Percentiles rank a stretch among this genome's conserved stretches.
Conservation (phyloP, 2,888 invertebrate species). For the Scaeva pyrastri region DNA sequence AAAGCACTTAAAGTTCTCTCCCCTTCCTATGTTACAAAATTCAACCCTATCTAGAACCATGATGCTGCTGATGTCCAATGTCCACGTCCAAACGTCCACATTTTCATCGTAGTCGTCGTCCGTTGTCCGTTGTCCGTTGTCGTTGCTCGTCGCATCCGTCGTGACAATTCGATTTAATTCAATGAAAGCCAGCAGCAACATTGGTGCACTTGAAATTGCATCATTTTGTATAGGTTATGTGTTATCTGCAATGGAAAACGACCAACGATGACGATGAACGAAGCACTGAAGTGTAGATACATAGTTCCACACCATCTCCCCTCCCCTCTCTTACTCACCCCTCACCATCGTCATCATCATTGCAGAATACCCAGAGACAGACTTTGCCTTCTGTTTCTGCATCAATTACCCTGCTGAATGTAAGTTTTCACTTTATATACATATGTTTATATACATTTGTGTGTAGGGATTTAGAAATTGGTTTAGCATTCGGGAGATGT, state of each 20-base stretch:
- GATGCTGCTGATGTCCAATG: too few relatives aligned
- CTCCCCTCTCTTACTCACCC: too few relatives aligned
- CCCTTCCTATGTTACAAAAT: not conserved
- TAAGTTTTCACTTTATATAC: constrained; percentile 36
- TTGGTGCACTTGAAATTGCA: constrained; percentile 61
- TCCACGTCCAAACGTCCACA: constrained; percentile 12
- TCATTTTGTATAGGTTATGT: constrained; percentile 48
- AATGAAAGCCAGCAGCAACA: constrained; percentile 56
- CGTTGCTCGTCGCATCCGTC: too few relatives aligned
- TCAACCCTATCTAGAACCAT: constrained; percentile 45
- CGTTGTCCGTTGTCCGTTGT: too few relatives aligned
- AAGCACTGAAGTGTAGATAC: not conserved
- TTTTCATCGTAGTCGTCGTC: constrained; percentile 48
- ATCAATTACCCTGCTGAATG: constrained; percentile 59
- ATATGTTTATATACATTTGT: too few relatives aligned
- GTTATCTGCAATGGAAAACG: constrained; percentile 53
- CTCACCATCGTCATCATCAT: not conserved
- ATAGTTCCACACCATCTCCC: too few relatives aligned
- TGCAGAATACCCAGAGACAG: not conserved
- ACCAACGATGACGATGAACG: constrained; percentile 14
- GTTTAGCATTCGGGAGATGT: constrained; percentile 24
- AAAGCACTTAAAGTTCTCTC: constrained; percentile 52
- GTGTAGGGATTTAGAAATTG: constrained; percentile 38
- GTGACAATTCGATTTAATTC: constrained; percentile 72
- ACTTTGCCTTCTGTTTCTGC: constrained; percentile 41